Conservation (phyloP, 2,797 vertebrate genomes). For the Premnoplex brunnescens region DNA sequence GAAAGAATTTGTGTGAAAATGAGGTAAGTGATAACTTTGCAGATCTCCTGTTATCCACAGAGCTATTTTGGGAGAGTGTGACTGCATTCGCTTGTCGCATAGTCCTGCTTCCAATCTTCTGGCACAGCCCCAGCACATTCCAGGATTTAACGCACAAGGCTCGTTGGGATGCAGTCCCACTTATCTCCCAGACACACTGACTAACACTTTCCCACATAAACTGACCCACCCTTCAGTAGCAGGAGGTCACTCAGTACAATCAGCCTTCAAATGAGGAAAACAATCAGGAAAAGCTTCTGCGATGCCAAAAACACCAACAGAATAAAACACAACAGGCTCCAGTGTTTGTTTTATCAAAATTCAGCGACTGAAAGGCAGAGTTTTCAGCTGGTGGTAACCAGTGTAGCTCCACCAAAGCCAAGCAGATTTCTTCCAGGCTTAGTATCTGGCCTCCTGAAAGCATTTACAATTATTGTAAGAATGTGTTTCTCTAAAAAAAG, state of each 20-base stretch:
- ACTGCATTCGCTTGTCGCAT: slow-evolving; percentile 65
- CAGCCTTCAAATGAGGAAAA: slow-evolving; percentile 53
- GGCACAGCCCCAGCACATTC: slow-evolving; percentile 74
- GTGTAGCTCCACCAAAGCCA: neutral
- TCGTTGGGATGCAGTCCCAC: slow-evolving; percentile 46
- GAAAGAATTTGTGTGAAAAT: slow-evolving; percentile 49
- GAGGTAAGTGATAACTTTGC: slow-evolving; percentile 68
- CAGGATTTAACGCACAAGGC: slow-evolving; percentile 29
- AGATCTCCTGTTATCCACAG: slow-evolving; percentile 55
- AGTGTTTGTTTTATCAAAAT: neutral
- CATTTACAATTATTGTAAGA: neutral
- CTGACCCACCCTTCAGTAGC: slow-evolving; percentile 46
- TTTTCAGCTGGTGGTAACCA: neutral
- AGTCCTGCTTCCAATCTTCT: slow-evolving; percentile 71
- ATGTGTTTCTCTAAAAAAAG: neutral
- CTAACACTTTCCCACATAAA: slow-evolving; percentile 63
- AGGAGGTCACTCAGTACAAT: slow-evolving; percentile 51
- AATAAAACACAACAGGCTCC: slow-evolving; percentile 14
- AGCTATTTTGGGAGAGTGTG: slow-evolving; percentile 73
- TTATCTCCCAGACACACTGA: slow-evolving; percentile 61
- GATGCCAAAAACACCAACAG: neutral
- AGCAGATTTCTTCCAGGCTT: neutral
- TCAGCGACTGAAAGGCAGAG: neutral
- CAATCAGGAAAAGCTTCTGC: slow-evolving; percentile 21
- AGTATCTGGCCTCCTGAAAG: neutral